These are phyloP conservation scores for Trachelus stipa DNA, from an alignment of 2,888 invertebrate species.

Conservation along the genomic window DNA sequence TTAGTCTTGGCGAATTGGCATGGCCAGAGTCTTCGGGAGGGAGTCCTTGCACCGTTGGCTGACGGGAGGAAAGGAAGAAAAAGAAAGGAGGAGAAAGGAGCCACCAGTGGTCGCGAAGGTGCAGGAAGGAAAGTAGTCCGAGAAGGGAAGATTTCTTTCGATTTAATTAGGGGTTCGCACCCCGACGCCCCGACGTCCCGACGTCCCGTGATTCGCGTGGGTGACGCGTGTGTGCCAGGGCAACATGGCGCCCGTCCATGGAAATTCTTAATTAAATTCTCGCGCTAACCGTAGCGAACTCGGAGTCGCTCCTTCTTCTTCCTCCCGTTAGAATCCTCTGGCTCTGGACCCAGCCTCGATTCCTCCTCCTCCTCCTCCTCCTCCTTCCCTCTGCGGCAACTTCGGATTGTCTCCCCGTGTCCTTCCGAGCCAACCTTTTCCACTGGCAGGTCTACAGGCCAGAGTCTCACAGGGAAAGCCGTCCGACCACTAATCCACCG, in stretches of 20 bases:
- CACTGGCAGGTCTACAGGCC: background rate
- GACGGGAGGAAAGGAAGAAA: background rate
- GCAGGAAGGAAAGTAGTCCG: background rate
- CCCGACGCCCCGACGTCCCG: background rate
- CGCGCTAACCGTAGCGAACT: conserved; percentile 28
- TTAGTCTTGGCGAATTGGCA: conserved; percentile 33
- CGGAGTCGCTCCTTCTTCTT: background rate
- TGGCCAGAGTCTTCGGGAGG: background rate
- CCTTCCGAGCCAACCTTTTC: background rate
- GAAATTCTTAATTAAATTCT: conserved; percentile 63
- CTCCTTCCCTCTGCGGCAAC: background rate
- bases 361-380: background rate
- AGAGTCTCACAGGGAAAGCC: background rate
- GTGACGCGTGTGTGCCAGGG: conserved; percentile 52
- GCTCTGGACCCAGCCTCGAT: background rate
- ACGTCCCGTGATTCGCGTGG: conserved; percentile 22
- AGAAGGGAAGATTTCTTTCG: conserved; percentile 51
- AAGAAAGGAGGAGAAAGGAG: conserved; percentile 14
- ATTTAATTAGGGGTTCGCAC: conserved; percentile 54
- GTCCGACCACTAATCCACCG: conserved; percentile 31
- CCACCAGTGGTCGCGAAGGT: background rate
- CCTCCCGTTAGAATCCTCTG: background rate
- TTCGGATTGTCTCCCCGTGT: conserved; percentile 6
- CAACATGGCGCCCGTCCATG: conserved; percentile 45
- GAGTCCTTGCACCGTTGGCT: no score